Evolutionary conservation across 2,113 vertebrate genomes (phyloP).

Genomic region (Brachionichthys hirsutus): DNA sequence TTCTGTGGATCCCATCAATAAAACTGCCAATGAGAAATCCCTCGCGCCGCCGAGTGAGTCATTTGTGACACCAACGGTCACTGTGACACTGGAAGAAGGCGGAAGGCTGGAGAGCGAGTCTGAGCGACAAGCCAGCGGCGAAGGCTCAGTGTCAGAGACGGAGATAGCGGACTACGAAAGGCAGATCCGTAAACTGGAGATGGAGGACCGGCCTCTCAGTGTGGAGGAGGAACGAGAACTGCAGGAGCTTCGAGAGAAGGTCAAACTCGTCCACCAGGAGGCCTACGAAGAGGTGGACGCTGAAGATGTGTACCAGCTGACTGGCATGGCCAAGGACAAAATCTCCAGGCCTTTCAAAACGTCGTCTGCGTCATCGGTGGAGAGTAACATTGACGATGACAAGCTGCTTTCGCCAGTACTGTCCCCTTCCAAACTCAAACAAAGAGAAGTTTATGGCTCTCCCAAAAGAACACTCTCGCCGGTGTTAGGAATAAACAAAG

Average conservation of each 20-base stretch:
- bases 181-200: slow-evolving; percentile 80
- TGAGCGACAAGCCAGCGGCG: slow-evolving; percentile 62
- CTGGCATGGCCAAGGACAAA: slow-evolving; percentile 78
- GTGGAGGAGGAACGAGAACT: slow-evolving; percentile 81
- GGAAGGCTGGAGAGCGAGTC: slow-evolving; percentile 56
- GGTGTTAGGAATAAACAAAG: slow-evolving; percentile 50
- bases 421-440: slow-evolving; percentile 71
- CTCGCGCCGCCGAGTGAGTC: slow-evolving; percentile 46
- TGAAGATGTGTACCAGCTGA: slow-evolving; percentile 92
- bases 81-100: slow-evolving; percentile 76
- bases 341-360: slow-evolving; percentile 76
- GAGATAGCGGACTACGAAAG: slow-evolving; percentile 80
- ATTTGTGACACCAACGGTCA: slow-evolving; percentile 76
- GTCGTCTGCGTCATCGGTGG: slow-evolving; percentile 77
- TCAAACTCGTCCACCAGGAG: slow-evolving; percentile 94
- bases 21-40: slow-evolving; percentile 30
- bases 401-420: slow-evolving; percentile 69
- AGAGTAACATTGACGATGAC: slow-evolving; percentile 79
- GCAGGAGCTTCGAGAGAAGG: slow-evolving; percentile 91
- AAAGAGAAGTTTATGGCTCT: slow-evolving; percentile 66
- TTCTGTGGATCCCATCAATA: slow-evolving; percentile 25
- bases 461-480: slow-evolving; percentile 65
- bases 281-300: slow-evolving; percentile 91
- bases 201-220: slow-evolving; percentile 80
- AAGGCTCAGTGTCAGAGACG: slow-evolving; percentile 62